A percentile compares a stretch with the other conserved stretches of the same genome.
These are phyloP conservation scores for Apodemia duryi DNA, from an alignment of 2,888 invertebrate species.

Conservation along the genomic window DNA sequence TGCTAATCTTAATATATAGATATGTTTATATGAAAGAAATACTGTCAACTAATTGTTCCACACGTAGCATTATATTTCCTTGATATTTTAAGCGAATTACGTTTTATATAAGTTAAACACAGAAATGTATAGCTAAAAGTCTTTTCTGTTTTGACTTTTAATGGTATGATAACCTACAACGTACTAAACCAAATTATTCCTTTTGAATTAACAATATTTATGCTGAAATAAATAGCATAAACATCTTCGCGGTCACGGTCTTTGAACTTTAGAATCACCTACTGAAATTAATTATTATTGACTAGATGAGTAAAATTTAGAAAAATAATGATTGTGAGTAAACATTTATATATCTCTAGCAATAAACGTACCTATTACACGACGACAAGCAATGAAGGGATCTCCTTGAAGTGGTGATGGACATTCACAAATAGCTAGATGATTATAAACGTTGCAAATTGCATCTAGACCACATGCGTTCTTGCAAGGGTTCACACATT, in stretches of 20 bases:
- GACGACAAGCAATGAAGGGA: constrained; percentile 85
- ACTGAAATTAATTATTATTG: too few species aligned
- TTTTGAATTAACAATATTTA: background rate
- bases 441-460: constrained; percentile 86
- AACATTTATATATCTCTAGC: background rate
- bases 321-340: background rate
- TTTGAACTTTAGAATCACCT: background rate
- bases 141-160: too few species aligned
- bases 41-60: too few species aligned
- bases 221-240: too few species aligned
- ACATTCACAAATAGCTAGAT: constrained; percentile 88
- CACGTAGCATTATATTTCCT: too few species aligned
- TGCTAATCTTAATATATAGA: too few species aligned
- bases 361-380: constrained; percentile 60
- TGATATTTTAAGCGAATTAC: too few species aligned
- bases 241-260: too few species aligned
- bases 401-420: constrained; percentile 86
- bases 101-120: too few species aligned
- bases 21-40: too few species aligned
- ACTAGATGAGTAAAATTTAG: too few species aligned
- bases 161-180: too few species aligned
- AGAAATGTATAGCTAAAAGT: constrained; percentile 13
- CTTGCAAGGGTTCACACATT: constrained; percentile 87
- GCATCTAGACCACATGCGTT: constrained; percentile 85
- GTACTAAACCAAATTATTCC: background rate